phyloP scores from a whole-genome alignment of 2,888 invertebrate genomes.

The Lamellibrachia satsuma region DNA sequence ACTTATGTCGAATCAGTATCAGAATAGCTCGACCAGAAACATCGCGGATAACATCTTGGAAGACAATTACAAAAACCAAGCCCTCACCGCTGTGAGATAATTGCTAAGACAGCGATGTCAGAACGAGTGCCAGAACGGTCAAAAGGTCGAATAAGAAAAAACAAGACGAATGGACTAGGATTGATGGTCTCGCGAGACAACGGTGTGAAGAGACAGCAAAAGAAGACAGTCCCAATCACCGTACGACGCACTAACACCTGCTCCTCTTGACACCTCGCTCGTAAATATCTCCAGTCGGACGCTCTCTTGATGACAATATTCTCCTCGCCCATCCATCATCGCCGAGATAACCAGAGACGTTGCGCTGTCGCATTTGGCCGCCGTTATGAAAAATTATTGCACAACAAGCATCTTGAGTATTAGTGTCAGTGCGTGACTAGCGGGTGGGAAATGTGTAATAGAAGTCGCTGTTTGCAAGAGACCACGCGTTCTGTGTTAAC shows the following conservation, averaged over 20 bases:
- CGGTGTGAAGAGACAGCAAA: background rate
- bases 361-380: background rate
- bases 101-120: too few species aligned
- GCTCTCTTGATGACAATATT: background rate
- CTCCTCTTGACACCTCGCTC: background rate
- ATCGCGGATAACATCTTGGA: too few species aligned
- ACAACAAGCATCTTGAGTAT: background rate
- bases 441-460: background rate
- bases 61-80: too few species aligned
- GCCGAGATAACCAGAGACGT: background rate
- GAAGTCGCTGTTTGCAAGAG: background rate
- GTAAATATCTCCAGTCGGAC: background rate
- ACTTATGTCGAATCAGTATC: too few species aligned
- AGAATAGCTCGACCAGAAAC: too few species aligned
- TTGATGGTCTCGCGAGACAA: background rate
- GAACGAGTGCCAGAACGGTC: too few species aligned
- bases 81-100: too few species aligned
- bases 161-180: background rate
- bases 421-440: background rate
- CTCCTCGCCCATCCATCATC: background rate
- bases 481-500: background rate
- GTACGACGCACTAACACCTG: background rate
- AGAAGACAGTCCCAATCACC: background rate
- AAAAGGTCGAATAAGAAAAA: background rate
- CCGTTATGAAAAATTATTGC: background rate